Evolutionary conservation across 2,888 invertebrate genomes (phyloP).

Genomic region (Cataglyphis albicans): DNA sequence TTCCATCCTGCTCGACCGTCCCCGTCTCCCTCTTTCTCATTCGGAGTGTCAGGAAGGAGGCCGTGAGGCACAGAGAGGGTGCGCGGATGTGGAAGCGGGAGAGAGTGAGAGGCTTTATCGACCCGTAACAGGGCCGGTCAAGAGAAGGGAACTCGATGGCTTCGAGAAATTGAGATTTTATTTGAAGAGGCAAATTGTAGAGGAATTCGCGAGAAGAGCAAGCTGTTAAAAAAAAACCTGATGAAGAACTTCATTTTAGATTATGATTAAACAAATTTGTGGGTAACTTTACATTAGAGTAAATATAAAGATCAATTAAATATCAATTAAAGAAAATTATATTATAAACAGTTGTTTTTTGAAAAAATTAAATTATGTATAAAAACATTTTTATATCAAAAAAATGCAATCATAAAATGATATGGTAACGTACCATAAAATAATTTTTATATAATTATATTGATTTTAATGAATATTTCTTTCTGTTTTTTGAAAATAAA

Average conservation of each 20-base stretch:
- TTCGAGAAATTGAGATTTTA: slow-evolving; percentile 32
- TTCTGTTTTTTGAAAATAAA: background rate
- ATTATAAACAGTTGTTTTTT: background rate
- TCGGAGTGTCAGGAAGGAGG: background rate
- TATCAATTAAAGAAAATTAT: background rate
- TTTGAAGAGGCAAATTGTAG: slow-evolving; percentile 16
- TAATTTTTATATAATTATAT: background rate
- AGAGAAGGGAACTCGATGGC: slow-evolving; percentile 47
- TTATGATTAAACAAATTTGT: background rate
- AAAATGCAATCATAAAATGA: background rate
- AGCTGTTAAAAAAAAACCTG: background rate
- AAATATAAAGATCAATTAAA: background rate
- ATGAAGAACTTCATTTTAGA: background rate
- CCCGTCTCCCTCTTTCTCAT: slow-evolving; percentile 59
- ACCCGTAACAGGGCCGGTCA: slow-evolving; percentile 70
- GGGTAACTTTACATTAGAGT: no score
- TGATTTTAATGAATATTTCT: background rate
- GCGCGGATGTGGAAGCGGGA: slow-evolving; percentile 55
- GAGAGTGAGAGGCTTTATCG: slow-evolving; percentile 76
- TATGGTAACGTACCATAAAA: background rate
- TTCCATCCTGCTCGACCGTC: slow-evolving; percentile 65
- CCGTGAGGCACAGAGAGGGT: slow-evolving; percentile 46
- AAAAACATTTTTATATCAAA: background rate
- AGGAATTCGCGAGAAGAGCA: background rate
- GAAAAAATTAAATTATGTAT: background rate